phyloP scores from a whole-genome alignment of 2,113 vertebrate genomes.

The Oncorhynchus kisutch region DNA sequence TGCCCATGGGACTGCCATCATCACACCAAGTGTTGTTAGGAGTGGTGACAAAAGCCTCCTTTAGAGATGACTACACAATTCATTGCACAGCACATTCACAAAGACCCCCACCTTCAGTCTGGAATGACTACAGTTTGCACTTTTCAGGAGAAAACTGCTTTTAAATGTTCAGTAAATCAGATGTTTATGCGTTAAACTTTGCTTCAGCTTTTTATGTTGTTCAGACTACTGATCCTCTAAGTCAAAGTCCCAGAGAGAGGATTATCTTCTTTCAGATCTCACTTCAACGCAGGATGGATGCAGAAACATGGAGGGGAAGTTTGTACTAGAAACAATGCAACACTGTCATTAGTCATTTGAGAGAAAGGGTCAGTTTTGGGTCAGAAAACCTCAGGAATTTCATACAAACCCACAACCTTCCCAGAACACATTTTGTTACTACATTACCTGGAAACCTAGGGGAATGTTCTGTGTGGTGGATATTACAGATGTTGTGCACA shows the following conservation, averaged over 20 bases:
- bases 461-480: too few species aligned
- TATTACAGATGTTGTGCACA: too few species aligned
- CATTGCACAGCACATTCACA: too few species aligned
- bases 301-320: constrained; percentile 14
- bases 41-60: neutral
- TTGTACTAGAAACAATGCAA: constrained; percentile 8
- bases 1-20: neutral
- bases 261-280: neutral
- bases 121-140: too few species aligned
- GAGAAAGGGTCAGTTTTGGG: neutral
- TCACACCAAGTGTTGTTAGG: neutral
- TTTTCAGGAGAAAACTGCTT: too few species aligned
- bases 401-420: too few species aligned
- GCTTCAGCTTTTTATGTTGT: neutral
- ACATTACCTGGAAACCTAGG: too few species aligned
- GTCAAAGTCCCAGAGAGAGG: neutral
- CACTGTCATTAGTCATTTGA: neutral
- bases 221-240: neutral
- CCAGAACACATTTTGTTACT: too few species aligned
- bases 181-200: neutral
- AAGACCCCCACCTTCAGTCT: too few species aligned
- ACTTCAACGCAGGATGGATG: constrained; percentile 7
- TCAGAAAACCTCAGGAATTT: too few species aligned
- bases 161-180: neutral
- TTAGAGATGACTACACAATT: neutral